These are phyloP conservation scores for Mobula birostris DNA, from an alignment of 2,113 vertebrate species.

Conservation along the genomic window DNA sequence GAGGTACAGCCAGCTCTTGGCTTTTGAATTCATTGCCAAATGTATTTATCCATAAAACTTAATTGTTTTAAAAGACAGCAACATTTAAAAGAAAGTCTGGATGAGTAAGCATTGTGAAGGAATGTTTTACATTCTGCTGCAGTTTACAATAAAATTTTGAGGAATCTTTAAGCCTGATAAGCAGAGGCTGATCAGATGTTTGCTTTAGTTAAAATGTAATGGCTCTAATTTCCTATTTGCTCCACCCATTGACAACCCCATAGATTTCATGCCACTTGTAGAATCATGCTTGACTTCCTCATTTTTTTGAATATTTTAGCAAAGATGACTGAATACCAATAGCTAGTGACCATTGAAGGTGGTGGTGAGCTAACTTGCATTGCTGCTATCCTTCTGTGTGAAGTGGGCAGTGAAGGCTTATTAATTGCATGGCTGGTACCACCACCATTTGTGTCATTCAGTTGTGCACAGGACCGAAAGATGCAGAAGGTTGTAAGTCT, in stretches of 20 bases:
- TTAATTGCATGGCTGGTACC: no score
- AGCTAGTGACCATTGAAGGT: no score
- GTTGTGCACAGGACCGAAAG: no score
- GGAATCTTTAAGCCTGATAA: background rate
- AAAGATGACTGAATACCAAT: no score
- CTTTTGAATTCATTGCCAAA: background rate
- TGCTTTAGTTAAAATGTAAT: background rate
- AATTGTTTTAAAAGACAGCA: background rate
- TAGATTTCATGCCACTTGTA: background rate
- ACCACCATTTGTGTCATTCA: no score
- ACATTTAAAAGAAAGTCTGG: background rate
- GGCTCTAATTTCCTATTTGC: background rate
- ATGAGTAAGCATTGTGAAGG: background rate
- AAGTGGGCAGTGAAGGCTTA: no score
- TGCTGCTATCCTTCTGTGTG: no score
- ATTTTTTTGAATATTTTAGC: no score
- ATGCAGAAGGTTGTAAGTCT: no score
- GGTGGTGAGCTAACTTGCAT: no score
- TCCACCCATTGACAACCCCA: background rate
- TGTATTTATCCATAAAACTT: background rate
- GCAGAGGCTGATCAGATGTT: background rate
- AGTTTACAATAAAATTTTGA: background rate
- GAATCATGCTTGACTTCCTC: background rate
- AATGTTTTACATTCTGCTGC: background rate
- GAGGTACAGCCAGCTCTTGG: background rate